Percentiles rank a stretch among this genome's conserved stretches.
Conservation (phyloP, 2,888 invertebrate genomes). For the Aspidiotus rigidus region DNA sequence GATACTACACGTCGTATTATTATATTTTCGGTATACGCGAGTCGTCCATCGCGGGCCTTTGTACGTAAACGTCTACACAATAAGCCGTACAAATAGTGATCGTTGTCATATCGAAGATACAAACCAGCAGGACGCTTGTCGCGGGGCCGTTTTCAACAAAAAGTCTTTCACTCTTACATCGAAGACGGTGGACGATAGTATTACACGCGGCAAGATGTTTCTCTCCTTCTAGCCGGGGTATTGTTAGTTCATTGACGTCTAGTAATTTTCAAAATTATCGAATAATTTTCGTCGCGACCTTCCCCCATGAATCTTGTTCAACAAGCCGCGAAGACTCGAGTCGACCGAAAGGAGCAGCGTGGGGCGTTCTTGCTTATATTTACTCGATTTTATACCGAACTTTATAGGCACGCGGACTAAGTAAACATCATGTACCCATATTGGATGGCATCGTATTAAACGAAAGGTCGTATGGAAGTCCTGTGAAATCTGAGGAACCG, state of each 20-base stretch:
- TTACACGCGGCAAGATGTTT: conserved; percentile 27
- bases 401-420: too few relatives aligned
- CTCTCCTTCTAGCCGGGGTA: conserved; percentile 3
- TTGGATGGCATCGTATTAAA: too few relatives aligned
- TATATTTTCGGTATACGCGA: too few relatives aligned
- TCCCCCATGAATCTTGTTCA: background rate
- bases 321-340: background rate
- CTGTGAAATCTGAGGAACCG: too few relatives aligned
- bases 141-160: conserved; percentile 24
- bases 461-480: too few relatives aligned
- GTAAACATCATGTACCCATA: too few relatives aligned
- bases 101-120: conserved; percentile 23
- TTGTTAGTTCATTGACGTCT: conserved; percentile 18
- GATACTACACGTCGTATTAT: background rate
- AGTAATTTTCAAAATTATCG: conserved; percentile 21
- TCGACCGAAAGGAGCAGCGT: too few relatives aligned
- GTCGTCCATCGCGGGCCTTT: background rate
- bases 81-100: conserved; percentile 21
- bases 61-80: conserved; percentile 16
- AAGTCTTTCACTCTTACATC: background rate
- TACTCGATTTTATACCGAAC: too few relatives aligned
- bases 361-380: too few relatives aligned
- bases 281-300: conserved; percentile 1
- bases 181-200: background rate
- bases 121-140: conserved; percentile 25